Evolutionary conservation across 2,113 vertebrate species (phyloP).

Genomic region (Alligator sinensis): DNA sequence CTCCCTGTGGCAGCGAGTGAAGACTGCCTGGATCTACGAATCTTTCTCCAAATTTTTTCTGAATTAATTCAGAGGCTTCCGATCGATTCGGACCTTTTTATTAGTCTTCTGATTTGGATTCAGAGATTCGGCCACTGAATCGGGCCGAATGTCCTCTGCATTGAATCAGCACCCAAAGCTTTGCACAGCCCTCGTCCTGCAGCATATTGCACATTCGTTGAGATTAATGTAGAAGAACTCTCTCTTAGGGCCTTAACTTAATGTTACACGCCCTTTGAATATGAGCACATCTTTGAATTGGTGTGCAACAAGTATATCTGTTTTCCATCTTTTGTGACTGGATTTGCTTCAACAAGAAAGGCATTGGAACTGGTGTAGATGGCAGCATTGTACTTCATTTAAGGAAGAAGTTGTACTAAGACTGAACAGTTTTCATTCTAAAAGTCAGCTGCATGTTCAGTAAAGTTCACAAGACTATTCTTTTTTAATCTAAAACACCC

Average conservation of each 20-base stretch:
- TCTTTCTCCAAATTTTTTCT: no score
- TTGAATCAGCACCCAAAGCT: no score
- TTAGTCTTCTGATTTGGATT: no score
- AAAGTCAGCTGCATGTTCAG: background rate
- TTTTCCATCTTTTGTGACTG: background rate
- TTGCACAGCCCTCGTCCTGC: no score
- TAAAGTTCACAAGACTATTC: accelerated
- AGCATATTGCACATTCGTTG: no score
- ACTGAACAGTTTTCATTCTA: background rate
- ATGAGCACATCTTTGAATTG: background rate
- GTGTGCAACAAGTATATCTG: background rate
- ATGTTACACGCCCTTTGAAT: no score
- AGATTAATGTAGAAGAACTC: background rate
- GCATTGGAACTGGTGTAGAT: background rate
- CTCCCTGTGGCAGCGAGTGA: no score
- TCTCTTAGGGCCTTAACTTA: background rate
- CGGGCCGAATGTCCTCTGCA: no score
- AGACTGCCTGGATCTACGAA: no score
- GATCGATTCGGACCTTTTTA: no score
- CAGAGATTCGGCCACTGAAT: no score
- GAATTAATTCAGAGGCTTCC: no score
- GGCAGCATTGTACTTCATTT: background rate
- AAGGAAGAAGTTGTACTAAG: background rate
- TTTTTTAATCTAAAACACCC: background rate
- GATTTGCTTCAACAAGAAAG: background rate